Base-by-base conservation (phyloP, 2,888 invertebrate species). In the Aethes cnicana region DNA sequence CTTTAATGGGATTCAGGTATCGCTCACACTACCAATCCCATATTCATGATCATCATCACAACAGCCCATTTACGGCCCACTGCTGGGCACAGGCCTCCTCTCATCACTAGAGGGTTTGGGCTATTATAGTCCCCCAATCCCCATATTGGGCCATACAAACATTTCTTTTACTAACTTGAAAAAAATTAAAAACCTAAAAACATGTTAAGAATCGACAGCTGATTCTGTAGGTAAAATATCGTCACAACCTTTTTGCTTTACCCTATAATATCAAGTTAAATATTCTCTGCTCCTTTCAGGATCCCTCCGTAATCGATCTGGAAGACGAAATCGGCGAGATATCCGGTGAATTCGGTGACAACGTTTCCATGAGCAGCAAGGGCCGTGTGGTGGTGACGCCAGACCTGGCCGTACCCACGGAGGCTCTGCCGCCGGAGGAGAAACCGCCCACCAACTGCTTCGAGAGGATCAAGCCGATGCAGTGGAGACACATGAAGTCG, bases 271-370 rank as follows among this genome's bases (percentile, higher is more conserved):
- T n/a, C n/a, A n/a, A n/a, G n/a, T n/a, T n/a, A n/a, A n/a, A n/a
- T n/a, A n/a, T n/a, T n/a, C n/a, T n/a, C n/a, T n/a, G n/a, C n/a
- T 23, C 20, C 21, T 48, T 64, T n/a, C 61, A 91, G 81, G 92
- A 93, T 66, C 92, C 93, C 21, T 91, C 91, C 18, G 88, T 92
- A 0, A 81, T 93, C 49, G 94, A 94, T 62, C 82, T 93, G 35
- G 93, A 93, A 65, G 93, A 93, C 56, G 93, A 94, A 71, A 84
- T 92, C 0, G 92, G 92, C 0, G 96, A 96, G 77, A 95, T 96
- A 62, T 95, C 95, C 11, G 96, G 96, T 2, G 96, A 96, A 76
- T 96, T 96, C 58, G 96, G 96, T 33, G 96, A 96, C 76, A 96
- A 95, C 66, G 92, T 95, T 2, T 95, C 95, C 2, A 93, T 95